Base-by-base conservation (phyloP, 2,797 vertebrate species). In the Myotis findleyi region DNA sequence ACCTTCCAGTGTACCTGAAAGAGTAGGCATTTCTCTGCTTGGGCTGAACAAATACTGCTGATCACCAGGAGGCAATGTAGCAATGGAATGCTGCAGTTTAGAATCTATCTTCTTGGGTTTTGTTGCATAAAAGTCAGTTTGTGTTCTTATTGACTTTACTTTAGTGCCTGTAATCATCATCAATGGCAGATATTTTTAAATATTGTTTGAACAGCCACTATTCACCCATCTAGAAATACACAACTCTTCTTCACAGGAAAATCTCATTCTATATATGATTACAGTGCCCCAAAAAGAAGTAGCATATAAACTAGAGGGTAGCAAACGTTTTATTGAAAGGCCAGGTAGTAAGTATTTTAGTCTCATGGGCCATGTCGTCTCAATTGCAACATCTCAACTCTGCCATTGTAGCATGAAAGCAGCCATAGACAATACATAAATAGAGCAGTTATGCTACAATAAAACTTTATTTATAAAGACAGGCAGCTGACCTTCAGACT, bases 141-240 rank as follows among this genome's bases (percentile, higher is more conserved):
- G 99, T 81, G 99, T 99, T 97, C 98, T 99, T 89, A 98, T 98
- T 81, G 99, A 99, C 97, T 99, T 99, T 16, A 99, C 95, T 98
- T 99, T 99, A 77, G 99, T 99, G 89, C 99, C 99, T 99, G 89
- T 14, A 98, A 98, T 33, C 47, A 91, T 47, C 33, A 92, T 49
- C 53, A 85, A 64, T 33, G 47, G 20, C 10, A 96, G 30, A 85
- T 16, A 75, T 76, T 93, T 93, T 18, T 41, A 81, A 95, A 89
- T 87, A 87, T 18, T 91, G 18, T 80, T 77, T 87, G 17, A 92
- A 76, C 47, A 79, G 64, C 44, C 76, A 83, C 9, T 69, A 82
- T 23, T 7, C 8, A 86, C 33, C 4, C 36, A 94, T 44, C 44
- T 79, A 55, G 38, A 96, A 90, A 93, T 73, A 89, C 0, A 95